A percentile compares a stretch with the other conserved stretches of the same genome.
phyloP scores from a whole-genome alignment of 2,113 vertebrate species.

The Elephas maximus region DNA sequence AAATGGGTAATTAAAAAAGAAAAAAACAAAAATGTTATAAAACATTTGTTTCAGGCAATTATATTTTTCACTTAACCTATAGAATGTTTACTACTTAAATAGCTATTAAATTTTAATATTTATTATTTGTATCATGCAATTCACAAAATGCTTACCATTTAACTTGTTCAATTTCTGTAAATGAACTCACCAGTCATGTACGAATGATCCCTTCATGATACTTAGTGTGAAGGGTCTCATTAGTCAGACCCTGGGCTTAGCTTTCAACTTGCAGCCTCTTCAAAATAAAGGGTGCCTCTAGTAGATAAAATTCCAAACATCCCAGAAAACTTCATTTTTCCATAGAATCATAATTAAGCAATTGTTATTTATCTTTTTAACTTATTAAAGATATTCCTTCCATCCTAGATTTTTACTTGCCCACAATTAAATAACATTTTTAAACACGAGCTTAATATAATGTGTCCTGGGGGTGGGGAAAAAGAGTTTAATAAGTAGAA shows the following conservation, averaged over 20 bases:
- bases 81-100: not conserved
- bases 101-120: not conserved
- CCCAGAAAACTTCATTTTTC: conserved; percentile 14
- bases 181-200: not conserved
- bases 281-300: not conserved
- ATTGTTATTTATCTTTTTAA: not conserved
- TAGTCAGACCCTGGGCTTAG: not conserved
- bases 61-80: not conserved
- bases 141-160: not conserved
- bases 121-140: not conserved
- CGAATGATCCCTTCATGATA: not conserved
- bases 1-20: not conserved
- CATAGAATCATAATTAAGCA: not conserved
- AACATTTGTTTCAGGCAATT: conserved; percentile 4
- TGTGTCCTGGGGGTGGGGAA: not conserved
- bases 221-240: not conserved
- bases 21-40: not conserved
- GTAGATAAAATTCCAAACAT: not conserved
- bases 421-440: conserved; percentile 43
- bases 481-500: not conserved
- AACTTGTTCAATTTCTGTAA: not conserved
- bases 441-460: conserved; percentile 17
- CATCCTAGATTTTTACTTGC: not conserved
- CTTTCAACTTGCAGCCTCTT: not conserved
- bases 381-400: conserved; percentile 24